Percentiles rank a stretch among this genome's conserved stretches.
phyloP scores from a whole-genome alignment of 2,797 vertebrate species.

The Enteromius trimaculatus region DNA sequence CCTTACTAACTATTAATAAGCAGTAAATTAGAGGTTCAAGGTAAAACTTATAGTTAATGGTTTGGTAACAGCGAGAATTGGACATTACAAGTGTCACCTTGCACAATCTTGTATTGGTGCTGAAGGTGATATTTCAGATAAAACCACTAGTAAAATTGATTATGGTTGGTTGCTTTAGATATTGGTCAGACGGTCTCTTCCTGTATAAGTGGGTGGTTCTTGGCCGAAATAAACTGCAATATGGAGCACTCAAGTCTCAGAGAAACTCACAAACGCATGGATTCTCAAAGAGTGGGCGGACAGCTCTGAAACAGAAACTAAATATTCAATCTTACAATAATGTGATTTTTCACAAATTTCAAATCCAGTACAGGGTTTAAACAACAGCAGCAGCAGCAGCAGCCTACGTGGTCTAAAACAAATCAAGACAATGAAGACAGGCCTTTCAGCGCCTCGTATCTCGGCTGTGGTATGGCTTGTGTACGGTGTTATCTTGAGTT shows the following conservation, averaged over 20 bases:
- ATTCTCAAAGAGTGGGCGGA: background rate
- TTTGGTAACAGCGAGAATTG: no score
- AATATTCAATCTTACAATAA: background rate
- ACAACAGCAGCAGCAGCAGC: background rate
- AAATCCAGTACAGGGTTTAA: background rate
- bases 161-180: background rate
- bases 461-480: slow-evolving; percentile 1
- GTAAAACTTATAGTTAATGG: no score
- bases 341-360: background rate
- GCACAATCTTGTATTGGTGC: background rate
- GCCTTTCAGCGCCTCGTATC: background rate
- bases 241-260: background rate
- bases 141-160: background rate
- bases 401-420: background rate
- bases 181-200: background rate
- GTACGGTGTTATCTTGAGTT: slow-evolving; percentile 14
- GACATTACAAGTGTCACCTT: background rate
- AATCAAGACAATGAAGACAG: slow-evolving; percentile 31
- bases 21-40: no score
- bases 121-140: background rate
- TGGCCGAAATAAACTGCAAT: slow-evolving; percentile 11
- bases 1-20: no score
- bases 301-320: background rate
- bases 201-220: slow-evolving; percentile 1
- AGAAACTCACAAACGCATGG: background rate